Evolutionary conservation across 2,888 invertebrate genomes (phyloP).

Genomic region (Spialia ferax): DNA sequence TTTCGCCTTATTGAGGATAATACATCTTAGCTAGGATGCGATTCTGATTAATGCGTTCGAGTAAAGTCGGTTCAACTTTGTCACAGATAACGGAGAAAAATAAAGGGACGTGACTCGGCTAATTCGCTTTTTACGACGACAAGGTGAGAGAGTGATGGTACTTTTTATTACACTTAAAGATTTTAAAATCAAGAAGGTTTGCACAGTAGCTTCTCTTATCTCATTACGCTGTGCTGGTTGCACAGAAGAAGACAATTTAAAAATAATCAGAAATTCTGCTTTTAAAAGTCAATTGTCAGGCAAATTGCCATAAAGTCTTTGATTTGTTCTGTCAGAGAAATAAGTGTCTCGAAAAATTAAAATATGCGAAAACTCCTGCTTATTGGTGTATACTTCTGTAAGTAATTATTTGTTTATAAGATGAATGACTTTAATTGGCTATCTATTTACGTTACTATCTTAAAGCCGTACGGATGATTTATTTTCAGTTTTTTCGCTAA

Average conservation of each 20-base stretch:
- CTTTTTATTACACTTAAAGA: slow-evolving; percentile 29
- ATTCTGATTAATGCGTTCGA: slow-evolving; percentile 83
- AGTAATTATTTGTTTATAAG: slow-evolving; percentile 47
- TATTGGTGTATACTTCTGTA: slow-evolving; percentile 66
- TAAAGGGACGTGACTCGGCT: slow-evolving; percentile 83
- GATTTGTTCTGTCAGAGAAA: slow-evolving; percentile 40
- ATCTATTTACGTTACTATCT: background rate
- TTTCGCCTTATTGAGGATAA: slow-evolving; percentile 84
- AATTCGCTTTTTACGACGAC: slow-evolving; percentile 65
- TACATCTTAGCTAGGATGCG: slow-evolving; percentile 78
- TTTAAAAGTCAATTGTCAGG: slow-evolving; percentile 68
- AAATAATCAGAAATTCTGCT: slow-evolving; percentile 64
- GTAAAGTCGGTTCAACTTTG: slow-evolving; percentile 78
- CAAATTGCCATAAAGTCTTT: slow-evolving; percentile 53
- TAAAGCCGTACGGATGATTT: background rate
- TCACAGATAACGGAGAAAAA: slow-evolving; percentile 82
- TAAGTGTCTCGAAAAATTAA: slow-evolving; percentile 14
- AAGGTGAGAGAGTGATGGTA: slow-evolving; percentile 40
- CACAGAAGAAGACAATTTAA: slow-evolving; percentile 37
- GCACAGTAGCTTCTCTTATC: slow-evolving; percentile 33
- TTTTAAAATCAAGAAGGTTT: slow-evolving; percentile 41
- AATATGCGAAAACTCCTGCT: slow-evolving; percentile 50
- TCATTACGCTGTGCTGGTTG: slow-evolving; percentile 19
- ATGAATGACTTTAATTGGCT: background rate
- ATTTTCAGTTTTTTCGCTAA: slow-evolving; percentile 55